Conservation (phyloP, 2,888 invertebrate species). For the Cataglyphis rosenhaueri region DNA sequence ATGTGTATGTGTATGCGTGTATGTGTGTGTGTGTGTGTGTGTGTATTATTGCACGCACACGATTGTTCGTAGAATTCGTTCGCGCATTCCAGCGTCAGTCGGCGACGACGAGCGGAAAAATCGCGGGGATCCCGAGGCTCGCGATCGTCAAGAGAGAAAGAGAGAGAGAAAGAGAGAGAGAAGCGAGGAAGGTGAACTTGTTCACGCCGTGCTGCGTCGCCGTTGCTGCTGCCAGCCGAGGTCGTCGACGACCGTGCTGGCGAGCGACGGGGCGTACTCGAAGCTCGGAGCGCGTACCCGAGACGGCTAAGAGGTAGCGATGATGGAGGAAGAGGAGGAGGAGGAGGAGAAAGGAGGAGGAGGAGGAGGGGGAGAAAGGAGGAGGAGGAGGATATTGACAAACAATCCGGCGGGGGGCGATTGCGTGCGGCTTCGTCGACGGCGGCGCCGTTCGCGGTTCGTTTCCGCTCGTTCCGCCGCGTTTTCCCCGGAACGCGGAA, state of each 20-base stretch:
- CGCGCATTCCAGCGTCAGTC: slow-evolving; percentile 28
- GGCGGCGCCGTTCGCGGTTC: background rate
- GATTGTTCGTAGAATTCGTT: background rate
- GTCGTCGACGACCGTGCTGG: background rate
- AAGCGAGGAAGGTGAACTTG: background rate
- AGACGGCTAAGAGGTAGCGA: background rate
- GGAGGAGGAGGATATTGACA: slow-evolving; percentile 73
- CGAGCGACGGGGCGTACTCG: background rate
- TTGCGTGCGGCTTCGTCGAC: slow-evolving; percentile 1
- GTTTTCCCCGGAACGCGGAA: background rate
- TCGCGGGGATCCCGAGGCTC: too few relatives aligned
- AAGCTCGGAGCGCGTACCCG: background rate
- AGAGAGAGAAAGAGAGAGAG: background rate
- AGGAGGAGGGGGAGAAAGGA: slow-evolving; percentile 55
- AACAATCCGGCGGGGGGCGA: slow-evolving; percentile 67
- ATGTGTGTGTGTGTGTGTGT: background rate
- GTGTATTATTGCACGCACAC: background rate
- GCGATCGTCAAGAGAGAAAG: background rate
- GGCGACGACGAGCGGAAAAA: background rate
- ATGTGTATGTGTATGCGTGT: background rate
- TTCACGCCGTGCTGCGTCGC: background rate
- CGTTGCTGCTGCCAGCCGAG: background rate
- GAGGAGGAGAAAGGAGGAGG: too few relatives aligned
- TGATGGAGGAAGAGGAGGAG: background rate
- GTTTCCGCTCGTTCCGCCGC: background rate